Conservation (phyloP, 2,797 vertebrate genomes). For the Hoplostethus mediterraneus region DNA sequence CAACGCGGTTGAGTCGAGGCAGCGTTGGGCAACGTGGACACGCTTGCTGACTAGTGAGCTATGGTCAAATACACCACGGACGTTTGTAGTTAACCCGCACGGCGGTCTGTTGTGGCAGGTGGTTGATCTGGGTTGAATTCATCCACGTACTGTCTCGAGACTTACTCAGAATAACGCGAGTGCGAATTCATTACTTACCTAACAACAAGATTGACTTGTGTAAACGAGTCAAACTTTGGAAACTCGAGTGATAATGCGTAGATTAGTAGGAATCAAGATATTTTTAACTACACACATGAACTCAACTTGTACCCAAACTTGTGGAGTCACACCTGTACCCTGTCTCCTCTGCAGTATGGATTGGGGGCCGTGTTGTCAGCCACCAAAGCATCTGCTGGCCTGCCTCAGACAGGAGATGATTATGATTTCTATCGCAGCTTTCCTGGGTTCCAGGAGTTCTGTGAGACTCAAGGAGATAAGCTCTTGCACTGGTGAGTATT, state of each 20-base stretch:
- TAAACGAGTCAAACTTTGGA: not conserved
- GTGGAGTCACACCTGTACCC: too few relatives aligned
- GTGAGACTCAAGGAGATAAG: conserved; percentile 88
- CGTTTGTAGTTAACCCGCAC: not conserved
- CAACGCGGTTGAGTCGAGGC: not conserved
- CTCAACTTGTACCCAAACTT: not conserved
- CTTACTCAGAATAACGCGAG: too few relatives aligned
- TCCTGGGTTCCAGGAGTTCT: conserved; percentile 91
- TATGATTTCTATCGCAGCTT: conserved; percentile 97
- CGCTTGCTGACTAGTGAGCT: not conserved
- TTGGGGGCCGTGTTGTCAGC: conserved; percentile 89
- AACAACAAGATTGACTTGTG: too few relatives aligned
- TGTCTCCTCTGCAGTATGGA: conserved; percentile 82
- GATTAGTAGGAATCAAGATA: not conserved
- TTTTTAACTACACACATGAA: not conserved
- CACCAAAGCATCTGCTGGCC: conserved; percentile 90
- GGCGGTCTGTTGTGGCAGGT: accelerated
- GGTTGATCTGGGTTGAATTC: not conserved
- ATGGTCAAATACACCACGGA: not conserved
- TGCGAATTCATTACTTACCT: too few relatives aligned
- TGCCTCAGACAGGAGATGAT: conserved; percentile 94
- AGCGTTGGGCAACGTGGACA: conserved; percentile 63
- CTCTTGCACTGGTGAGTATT: conserved; percentile 89
- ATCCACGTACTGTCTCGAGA: too few relatives aligned
- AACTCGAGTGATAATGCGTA: too few relatives aligned